A percentile compares a stretch with the other conserved stretches of the same genome.
Conservation (phyloP, 2,888 invertebrate species). For the Rambutsinella grinnellia region DNA sequence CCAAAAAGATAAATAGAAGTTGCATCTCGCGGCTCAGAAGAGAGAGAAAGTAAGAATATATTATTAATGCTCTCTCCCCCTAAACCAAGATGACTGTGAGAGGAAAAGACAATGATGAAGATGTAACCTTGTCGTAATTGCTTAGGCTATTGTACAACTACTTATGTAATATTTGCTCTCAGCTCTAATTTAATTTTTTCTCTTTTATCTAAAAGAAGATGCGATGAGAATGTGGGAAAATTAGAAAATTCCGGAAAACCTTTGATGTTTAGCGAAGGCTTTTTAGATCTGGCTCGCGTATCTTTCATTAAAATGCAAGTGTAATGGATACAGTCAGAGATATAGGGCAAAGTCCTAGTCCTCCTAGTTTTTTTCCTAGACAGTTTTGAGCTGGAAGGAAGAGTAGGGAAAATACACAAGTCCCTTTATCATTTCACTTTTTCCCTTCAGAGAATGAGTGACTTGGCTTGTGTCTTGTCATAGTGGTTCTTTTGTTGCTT, state of each 20-base stretch:
- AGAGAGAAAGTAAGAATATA: slow-evolving; percentile 14
- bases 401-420: too few relatives aligned
- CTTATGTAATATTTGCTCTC: not conserved
- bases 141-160: too few relatives aligned
- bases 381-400: not conserved
- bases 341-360: not conserved
- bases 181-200: not conserved
- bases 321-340: not conserved
- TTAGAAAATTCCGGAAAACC: too few relatives aligned
- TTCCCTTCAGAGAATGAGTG: not conserved
- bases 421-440: not conserved
- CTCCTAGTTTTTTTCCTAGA: not conserved
- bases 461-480: slow-evolving; percentile 15
- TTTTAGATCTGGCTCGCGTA: too few relatives aligned
- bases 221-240: too few relatives aligned
- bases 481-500: slow-evolving; percentile 30
- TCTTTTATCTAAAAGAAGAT: too few relatives aligned
- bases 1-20: slow-evolving; percentile 30
- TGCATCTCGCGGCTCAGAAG: slow-evolving; percentile 1
- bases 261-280: too few relatives aligned
- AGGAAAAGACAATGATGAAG: not conserved
- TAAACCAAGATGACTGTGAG: not conserved
- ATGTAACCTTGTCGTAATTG: too few relatives aligned
- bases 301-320: too few relatives aligned
- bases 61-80: slow-evolving; percentile 32